A percentile compares a stretch with the other conserved stretches of the same genome.
These are phyloP conservation scores for Pseudochirops corinnae DNA, from an alignment of 2,797 vertebrate species.

Conservation along the genomic window DNA sequence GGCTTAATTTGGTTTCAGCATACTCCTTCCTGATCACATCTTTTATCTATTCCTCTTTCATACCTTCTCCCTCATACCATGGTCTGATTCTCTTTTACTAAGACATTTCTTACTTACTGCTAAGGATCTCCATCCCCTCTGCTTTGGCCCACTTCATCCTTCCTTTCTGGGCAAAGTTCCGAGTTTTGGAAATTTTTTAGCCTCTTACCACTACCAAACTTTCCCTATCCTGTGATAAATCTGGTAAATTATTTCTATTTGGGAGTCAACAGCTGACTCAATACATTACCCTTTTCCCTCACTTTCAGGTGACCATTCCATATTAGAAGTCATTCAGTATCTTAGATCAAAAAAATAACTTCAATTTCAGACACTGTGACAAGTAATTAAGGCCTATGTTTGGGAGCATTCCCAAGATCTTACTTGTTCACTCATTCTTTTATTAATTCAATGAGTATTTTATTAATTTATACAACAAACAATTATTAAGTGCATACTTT, in stretches of 20 bases:
- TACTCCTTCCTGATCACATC: neutral
- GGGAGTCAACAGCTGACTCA: neutral
- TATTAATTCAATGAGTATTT: neutral
- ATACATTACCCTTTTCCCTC: neutral
- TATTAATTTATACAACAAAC: neutral
- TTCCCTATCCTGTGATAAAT: neutral
- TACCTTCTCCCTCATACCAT: neutral
- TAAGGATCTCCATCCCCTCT: neutral
- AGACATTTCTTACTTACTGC: neutral
- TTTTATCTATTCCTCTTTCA: neutral
- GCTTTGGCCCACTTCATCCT: neutral
- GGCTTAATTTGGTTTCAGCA: neutral
- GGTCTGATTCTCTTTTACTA: neutral
- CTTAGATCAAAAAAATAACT: neutral
- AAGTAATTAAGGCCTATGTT: neutral
- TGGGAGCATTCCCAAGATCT: neutral
- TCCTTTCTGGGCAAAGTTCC: neutral
- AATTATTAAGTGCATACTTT: neutral
- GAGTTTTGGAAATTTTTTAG: neutral
- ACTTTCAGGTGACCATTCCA: neutral
- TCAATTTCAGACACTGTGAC: neutral
- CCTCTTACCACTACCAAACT: neutral
- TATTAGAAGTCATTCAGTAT: neutral
- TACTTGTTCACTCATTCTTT: neutral
- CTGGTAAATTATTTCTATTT: neutral